Evolutionary conservation across 2,888 invertebrate species (phyloP).

Genomic region (Caenorhabditis becei): DNA sequence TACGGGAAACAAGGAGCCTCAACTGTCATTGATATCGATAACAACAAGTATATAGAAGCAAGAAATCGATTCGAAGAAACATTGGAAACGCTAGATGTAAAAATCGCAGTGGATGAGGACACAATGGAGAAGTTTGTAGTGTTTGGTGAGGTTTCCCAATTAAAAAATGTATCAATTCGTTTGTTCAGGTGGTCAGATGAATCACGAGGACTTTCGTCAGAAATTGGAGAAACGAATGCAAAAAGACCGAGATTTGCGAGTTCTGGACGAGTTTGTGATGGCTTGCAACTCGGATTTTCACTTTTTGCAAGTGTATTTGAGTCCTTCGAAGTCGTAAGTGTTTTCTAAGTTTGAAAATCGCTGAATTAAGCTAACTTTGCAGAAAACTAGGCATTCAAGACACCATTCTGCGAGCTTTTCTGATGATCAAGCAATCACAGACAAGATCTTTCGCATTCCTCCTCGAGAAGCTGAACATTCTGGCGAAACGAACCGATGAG

Average conservation of each 20-base stretch:
- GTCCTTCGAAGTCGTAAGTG: constrained; percentile 40
- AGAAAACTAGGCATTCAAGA: constrained; percentile 50
- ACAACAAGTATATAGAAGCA: constrained; percentile 25
- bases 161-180: no score
- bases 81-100: constrained; percentile 19
- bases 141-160: background rate
- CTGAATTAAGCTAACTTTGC: constrained; percentile 1
- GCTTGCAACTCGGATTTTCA: constrained; percentile 16
- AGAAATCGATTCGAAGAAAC: constrained; percentile 48
- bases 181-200: constrained; percentile 22
- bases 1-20: constrained; percentile 20
- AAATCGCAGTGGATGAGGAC: constrained; percentile 12
- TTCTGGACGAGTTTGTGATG: constrained; percentile 27
- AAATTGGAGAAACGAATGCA: constrained; percentile 21
- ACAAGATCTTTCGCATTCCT: constrained; percentile 31
- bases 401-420: constrained; percentile 48
- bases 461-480: constrained; percentile 28
- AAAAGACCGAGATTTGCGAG: constrained; percentile 1
- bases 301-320: constrained; percentile 20
- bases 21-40: background rate
- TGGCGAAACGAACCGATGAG: constrained; percentile 20
- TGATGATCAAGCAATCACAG: constrained; percentile 29
- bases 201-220: constrained; percentile 34
- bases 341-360: background rate
- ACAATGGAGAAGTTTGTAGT: constrained; percentile 11